Base-by-base conservation (phyloP, 2,888 invertebrate genomes). In the Pristionchus arcanus region DNA sequence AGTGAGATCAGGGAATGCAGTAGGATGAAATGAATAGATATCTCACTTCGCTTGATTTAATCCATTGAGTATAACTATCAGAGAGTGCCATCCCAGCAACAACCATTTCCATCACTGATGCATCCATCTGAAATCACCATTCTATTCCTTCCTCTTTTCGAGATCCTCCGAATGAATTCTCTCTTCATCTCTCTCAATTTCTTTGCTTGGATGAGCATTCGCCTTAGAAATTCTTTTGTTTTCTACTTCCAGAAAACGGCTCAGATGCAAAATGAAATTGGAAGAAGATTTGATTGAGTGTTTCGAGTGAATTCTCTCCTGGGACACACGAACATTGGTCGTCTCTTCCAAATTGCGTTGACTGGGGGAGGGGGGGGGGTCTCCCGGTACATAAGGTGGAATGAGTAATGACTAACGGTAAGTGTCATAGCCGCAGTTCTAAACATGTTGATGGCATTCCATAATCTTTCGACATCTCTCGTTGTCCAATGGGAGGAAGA, bases 391-490 rank as follows among this genome's bases (percentile, higher is more conserved):
- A 68, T 28, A 28, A 49, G 42, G 42, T 9, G 16, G 25, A 49
- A n/a, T n/a, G n/a, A n/a, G n/a, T 25, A n/a, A 28, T 28, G 9
- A 21, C 88, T 49, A 7, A 88, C 88, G 31, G 88, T 88, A 74
- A 88, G 59, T 49, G 88, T 88, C 74, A 53, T 71, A 16, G 49
- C 42, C 7, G 31, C 49, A 15, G 19, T 74, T 71, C 88, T 74
- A 55, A 88, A 88, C 21, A 88, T 31, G 15, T 71, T 74, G 31
- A 88, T 53, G 25, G 71, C 88, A 31, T 28, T 74, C 74, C 71
- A 74, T 53, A 88, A 49, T 88, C 88, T 88, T n/a, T 88, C 88
- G 21, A 74, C 74, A 34, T 88, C 88, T 74, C 53, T 88, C 19
- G 86, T 86, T 16, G 63, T 86, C 86, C 86, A 86, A 66, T 86